A percentile compares a stretch with the other conserved stretches of the same genome.
These are phyloP conservation scores for Acanthochromis polyacanthus DNA, from an alignment of 2,113 vertebrate species.

Conservation along the genomic window DNA sequence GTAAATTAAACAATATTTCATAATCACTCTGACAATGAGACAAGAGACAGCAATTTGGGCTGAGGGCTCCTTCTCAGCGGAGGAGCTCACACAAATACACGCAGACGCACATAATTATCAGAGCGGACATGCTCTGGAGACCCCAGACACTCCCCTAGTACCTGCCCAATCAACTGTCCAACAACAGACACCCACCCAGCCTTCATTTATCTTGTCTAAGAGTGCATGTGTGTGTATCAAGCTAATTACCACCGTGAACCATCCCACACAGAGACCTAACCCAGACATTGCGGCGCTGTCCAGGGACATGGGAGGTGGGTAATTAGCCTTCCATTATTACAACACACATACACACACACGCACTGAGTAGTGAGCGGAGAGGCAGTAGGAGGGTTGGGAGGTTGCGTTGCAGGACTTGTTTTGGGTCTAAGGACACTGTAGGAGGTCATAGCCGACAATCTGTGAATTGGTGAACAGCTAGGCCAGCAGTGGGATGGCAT, in stretches of 20 bases:
- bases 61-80: conserved; percentile 88
- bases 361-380: conserved; percentile 26
- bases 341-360: conserved; percentile 67
- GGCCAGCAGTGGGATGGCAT: background rate
- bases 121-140: conserved; percentile 93
- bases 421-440: conserved; percentile 51
- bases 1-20: conserved; percentile 94
- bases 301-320: conserved; percentile 87
- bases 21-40: conserved; percentile 91
- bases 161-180: conserved; percentile 90
- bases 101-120: conserved; percentile 91
- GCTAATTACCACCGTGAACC: conserved; percentile 81
- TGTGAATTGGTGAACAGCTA: conserved; percentile 23
- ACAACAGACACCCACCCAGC: conserved; percentile 91
- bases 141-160: conserved; percentile 88
- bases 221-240: conserved; percentile 80
- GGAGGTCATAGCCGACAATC: conserved; percentile 65
- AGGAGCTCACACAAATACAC: conserved; percentile 67
- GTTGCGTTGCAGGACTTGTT: conserved; percentile 55
- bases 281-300: conserved; percentile 90
- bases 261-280: conserved; percentile 90
- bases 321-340: conserved; percentile 92
- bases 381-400: conserved; percentile 40
- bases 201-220: conserved; percentile 98
- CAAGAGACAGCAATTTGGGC: conserved; percentile 91